Evolutionary conservation across 2,797 vertebrate genomes (phyloP).

Genomic region (Mormyrus proboscirostris): DNA sequence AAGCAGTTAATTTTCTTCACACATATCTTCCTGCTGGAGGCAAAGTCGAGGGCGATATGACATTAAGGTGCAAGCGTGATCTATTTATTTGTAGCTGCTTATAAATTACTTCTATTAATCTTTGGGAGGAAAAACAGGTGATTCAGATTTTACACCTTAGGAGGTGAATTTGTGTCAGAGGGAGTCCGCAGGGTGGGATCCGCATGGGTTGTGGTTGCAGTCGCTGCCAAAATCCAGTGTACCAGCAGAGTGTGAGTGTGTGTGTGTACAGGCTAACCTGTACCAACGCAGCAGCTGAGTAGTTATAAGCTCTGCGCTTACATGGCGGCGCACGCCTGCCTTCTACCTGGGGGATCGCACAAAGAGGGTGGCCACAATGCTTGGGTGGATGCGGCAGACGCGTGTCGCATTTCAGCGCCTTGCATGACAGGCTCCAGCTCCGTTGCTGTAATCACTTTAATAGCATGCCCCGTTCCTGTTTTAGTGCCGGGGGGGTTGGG

Average conservation of each 20-base stretch:
- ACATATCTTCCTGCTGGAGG: background rate
- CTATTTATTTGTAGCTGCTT: background rate
- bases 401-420: background rate
- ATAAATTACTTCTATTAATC: slow-evolving; percentile 16
- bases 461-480: background rate
- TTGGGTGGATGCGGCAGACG: background rate
- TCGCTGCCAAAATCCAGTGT: background rate
- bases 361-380: background rate
- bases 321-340: background rate
- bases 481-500: background rate
- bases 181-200: background rate
- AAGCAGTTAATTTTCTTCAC: background rate
- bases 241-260: background rate
- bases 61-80: background rate
- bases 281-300: slow-evolving; percentile 18
- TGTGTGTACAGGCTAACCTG: background rate
- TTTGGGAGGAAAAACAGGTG: background rate
- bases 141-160: slow-evolving; percentile 7
- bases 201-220: background rate
- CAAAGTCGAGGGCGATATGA: background rate
- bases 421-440: background rate
- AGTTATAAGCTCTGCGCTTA: slow-evolving; percentile 23
- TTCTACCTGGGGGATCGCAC: background rate
- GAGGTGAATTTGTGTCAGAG: slow-evolving; percentile 13
- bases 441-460: background rate